Evolutionary conservation across 2,113 vertebrate genomes (phyloP).

Genomic region (Picathartes gymnocephalus): DNA sequence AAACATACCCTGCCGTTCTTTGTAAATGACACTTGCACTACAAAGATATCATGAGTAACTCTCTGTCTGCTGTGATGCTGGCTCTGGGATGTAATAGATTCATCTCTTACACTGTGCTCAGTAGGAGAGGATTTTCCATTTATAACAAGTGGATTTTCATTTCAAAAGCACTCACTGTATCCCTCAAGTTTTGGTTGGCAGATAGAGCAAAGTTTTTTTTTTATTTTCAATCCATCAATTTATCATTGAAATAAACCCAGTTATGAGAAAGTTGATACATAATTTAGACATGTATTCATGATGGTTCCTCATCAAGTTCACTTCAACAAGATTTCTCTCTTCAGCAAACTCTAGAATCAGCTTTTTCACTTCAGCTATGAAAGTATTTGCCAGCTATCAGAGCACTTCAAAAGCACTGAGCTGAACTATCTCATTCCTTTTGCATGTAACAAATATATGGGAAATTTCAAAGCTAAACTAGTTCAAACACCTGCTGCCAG

Average conservation of each 20-base stretch:
- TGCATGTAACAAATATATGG: background rate
- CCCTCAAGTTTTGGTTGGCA: background rate
- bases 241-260: background rate
- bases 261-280: background rate
- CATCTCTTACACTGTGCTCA: background rate
- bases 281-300: background rate
- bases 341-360: background rate
- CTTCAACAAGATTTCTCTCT: background rate
- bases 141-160: background rate
- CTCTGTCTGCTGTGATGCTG: accelerated
- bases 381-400: background rate
- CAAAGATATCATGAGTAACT: background rate
- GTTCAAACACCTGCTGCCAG: background rate
- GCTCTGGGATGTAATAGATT: background rate
- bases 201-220: background rate
- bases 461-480: constrained; percentile 37
- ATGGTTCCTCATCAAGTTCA: background rate
- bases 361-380: background rate
- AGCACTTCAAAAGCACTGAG: constrained; percentile 8
- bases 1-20: background rate
- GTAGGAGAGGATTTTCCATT: background rate
- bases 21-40: background rate
- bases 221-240: background rate
- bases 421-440: background rate
- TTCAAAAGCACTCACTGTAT: background rate